Base-by-base conservation (phyloP, 2,797 vertebrate genomes). In the Vipera latastei region DNA sequence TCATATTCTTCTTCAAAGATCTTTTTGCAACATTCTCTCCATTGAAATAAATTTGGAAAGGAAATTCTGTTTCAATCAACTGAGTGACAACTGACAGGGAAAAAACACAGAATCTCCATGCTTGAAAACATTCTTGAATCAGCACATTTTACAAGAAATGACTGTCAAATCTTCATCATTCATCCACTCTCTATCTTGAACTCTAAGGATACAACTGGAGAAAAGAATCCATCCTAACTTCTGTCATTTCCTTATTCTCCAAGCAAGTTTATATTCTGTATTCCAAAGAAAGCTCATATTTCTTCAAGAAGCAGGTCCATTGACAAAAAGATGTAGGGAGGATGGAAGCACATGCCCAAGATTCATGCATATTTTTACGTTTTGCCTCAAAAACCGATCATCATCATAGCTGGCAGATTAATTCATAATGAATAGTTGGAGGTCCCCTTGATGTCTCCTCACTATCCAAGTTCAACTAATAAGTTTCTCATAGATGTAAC, bases 391-490 rank as follows among this genome's bases (percentile, higher is more conserved):
- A 44, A 94, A 95, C 89, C 94, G 93, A 92, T 91, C 92, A 96
- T 96, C 96, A 96, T 96, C 96, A 96, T 91, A 96, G 93, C 87
- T 93, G 92, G 96, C 95, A 96, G 93, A 95, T 96, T 95, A 96
- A 97, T 96, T 97, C 95, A 96, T 96, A 96, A 94, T 93, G 95
- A 96, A 94, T 96, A 96, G 96, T 95, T 95, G 95, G 96, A 96
- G 94, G 94, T 95, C 55, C 95, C 93, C 94, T 96, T 59, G 57
- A 20, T 94, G 95, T 95, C 94, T 89, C 88, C 92, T 94, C 88
- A 92, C 94, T 94, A 94, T 89, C 57, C 57, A 25, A 92, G 69
- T 55, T 44, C 57, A 4, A 28, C 60, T 89, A 61, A 89, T 85
- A 96, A 94, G 88, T 95, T 96, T 89, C 93, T 94, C 60, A 94